A percentile compares a stretch with the other conserved stretches of the same genome.
Conservation (phyloP, 2,888 invertebrate species). For the Linnaemya vulpina region DNA sequence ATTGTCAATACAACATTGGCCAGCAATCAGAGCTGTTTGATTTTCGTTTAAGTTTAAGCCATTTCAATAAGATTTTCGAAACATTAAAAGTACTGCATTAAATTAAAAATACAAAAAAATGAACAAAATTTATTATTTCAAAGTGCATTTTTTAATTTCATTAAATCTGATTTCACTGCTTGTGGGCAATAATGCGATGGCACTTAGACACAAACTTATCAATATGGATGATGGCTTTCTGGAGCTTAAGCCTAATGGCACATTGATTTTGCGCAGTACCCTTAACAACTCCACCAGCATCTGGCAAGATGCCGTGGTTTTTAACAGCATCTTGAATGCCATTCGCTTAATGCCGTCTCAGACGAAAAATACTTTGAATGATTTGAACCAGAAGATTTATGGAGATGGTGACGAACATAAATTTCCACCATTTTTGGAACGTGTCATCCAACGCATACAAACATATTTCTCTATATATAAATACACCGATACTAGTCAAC, state of each 20-base stretch:
- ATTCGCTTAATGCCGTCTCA: slow-evolving; percentile 70
- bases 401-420: slow-evolving; percentile 83
- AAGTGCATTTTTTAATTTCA: background rate
- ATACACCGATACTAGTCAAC: slow-evolving; percentile 84
- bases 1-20: slow-evolving; percentile 50
- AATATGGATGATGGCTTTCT: slow-evolving; percentile 74
- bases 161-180: background rate
- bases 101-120: slow-evolving; percentile 11
- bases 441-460: slow-evolving; percentile 88
- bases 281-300: slow-evolving; percentile 64
- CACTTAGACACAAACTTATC: slow-evolving; percentile 42
- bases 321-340: slow-evolving; percentile 76
- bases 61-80: slow-evolving; percentile 4
- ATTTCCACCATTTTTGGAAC: slow-evolving; percentile 88
- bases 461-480: slow-evolving; percentile 87
- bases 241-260: slow-evolving; percentile 77
- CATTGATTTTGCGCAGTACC: slow-evolving; percentile 73
- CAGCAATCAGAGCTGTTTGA: slow-evolving; percentile 42
- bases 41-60: slow-evolving; percentile 25
- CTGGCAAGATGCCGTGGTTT: slow-evolving; percentile 73
- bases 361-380: slow-evolving; percentile 52
- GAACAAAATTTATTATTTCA: background rate
- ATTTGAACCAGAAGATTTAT: slow-evolving; percentile 78
- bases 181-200: background rate
- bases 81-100: background rate